Conservation (phyloP, 2,113 vertebrate species). For the Picathartes gymnocephalus region DNA sequence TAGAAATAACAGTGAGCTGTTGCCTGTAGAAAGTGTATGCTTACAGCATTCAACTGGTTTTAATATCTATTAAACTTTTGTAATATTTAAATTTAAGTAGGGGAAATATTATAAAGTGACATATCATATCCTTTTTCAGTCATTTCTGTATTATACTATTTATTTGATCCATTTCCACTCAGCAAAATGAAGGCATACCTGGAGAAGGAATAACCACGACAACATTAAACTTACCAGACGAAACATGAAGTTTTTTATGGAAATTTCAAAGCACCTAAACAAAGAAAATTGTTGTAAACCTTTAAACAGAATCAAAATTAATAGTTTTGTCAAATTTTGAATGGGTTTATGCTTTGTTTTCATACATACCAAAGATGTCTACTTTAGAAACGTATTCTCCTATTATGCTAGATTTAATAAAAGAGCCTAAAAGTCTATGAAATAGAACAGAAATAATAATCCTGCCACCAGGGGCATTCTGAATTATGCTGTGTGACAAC, state of each 20-base stretch:
- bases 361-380: accelerated
- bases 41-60: neutral
- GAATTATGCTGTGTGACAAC: neutral
- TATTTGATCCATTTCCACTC: neutral
- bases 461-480: neutral
- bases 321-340: neutral
- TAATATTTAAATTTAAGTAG: neutral
- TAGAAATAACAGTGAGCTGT: neutral
- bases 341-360: neutral
- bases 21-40: neutral
- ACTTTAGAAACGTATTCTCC: neutral
- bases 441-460: neutral
- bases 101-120: neutral
- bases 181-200: neutral
- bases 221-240: neutral
- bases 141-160: neutral
- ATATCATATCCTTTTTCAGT: neutral
- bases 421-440: neutral
- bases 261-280: neutral
- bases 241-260: neutral
- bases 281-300: neutral
- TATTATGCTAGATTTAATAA: neutral
- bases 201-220: neutral
- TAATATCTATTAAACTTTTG: neutral
- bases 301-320: neutral